Percentiles rank a stretch among this genome's conserved stretches.
phyloP scores from a whole-genome alignment of 2,113 vertebrate species.

The Oenanthe melanoleuca region DNA sequence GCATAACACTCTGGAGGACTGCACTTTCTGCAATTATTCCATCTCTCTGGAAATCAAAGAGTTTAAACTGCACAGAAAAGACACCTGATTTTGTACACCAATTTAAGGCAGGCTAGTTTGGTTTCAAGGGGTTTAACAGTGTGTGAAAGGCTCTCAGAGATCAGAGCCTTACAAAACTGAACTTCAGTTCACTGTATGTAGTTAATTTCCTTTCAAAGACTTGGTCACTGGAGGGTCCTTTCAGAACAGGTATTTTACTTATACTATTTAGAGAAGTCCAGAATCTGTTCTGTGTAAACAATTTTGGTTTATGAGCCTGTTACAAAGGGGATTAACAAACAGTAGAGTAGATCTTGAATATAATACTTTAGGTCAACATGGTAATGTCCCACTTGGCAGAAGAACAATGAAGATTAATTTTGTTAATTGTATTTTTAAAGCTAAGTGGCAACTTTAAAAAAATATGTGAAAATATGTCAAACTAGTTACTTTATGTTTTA shows the following conservation, averaged over 20 bases:
- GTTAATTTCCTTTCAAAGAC: neutral
- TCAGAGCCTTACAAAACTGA: neutral
- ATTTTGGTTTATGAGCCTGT: neutral
- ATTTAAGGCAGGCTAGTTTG: neutral
- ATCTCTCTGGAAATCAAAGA: neutral
- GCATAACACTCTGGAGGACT: neutral
- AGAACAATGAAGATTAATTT: neutral
- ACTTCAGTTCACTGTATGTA: neutral
- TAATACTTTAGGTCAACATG: neutral
- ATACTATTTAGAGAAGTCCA: neutral
- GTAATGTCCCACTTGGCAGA: neutral
- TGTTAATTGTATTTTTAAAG: neutral
- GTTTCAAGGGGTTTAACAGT: neutral
- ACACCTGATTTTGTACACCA: neutral
- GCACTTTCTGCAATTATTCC: neutral
- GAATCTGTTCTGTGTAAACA: neutral
- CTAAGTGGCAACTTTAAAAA: neutral
- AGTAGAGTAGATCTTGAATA: neutral
- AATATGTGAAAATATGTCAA: neutral
- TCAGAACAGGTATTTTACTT: neutral
- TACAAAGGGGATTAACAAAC: neutral
- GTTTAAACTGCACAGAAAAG: neutral
- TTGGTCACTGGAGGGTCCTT: neutral
- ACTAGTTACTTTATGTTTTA: neutral
- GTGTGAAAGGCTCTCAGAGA: neutral